These are phyloP conservation scores for Columba janthina DNA, from an alignment of 2,113 vertebrate genomes.

Conservation along the genomic window DNA sequence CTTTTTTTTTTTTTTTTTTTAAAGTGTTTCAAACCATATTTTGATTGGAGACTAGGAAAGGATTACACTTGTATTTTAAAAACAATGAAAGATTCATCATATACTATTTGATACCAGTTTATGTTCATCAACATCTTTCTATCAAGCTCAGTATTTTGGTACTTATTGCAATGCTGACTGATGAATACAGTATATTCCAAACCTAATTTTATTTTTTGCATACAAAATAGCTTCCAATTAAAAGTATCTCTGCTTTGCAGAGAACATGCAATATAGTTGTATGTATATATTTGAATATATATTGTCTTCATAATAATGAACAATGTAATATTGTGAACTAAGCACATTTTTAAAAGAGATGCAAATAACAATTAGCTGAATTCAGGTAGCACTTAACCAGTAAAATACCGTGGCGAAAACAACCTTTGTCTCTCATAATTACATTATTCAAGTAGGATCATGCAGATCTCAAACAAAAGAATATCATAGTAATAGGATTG, in stretches of 20 bases:
- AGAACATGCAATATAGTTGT: not conserved
- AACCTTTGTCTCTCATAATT: not conserved
- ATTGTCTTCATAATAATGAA: not conserved
- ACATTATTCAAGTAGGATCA: not conserved
- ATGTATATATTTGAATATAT: not conserved
- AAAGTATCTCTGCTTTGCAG: not conserved
- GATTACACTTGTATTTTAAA: not conserved
- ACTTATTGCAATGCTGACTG: not conserved
- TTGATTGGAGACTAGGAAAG: not conserved
- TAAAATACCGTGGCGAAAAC: not conserved
- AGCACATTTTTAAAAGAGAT: not conserved
- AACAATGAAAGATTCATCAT: not conserved
- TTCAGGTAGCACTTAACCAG: not conserved
- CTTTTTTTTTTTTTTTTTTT: rapidly evolving
- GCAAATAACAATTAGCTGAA: slow-evolving; percentile 3
- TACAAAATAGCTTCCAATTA: not conserved
- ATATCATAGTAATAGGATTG: not conserved
- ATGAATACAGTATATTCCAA: not conserved
- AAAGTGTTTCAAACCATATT: not conserved
- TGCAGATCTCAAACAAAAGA: not conserved
- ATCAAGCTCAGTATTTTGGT: not conserved
- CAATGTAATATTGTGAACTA: not conserved
- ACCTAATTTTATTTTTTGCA: not conserved
- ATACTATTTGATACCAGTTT: not conserved
- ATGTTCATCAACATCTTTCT: not conserved